Conservation (phyloP, 2,888 invertebrate genomes). For the Uropetala carovei region DNA sequence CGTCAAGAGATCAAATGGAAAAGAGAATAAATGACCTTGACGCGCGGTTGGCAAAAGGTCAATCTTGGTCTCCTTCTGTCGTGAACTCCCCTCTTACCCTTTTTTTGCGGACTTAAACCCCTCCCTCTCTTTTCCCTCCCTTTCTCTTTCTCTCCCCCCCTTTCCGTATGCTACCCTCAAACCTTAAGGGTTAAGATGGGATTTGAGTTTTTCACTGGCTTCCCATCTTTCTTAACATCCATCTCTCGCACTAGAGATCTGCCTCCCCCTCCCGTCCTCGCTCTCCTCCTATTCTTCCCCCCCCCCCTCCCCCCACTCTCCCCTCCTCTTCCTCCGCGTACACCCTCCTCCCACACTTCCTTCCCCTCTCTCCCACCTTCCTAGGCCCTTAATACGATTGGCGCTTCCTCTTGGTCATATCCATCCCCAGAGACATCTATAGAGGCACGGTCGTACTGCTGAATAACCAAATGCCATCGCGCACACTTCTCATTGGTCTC, state of each 20-base stretch:
- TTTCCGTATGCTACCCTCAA: not conserved
- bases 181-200: slow-evolving; percentile 56
- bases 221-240: slow-evolving; percentile 28
- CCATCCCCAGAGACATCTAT: too few species aligned
- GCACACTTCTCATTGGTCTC: too few species aligned
- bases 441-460: too few species aligned
- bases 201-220: slow-evolving; percentile 55
- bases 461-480: too few species aligned
- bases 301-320: too few species aligned
- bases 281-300: not conserved
- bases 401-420: not conserved
- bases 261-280: not conserved
- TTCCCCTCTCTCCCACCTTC: too few species aligned
- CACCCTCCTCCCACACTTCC: too few species aligned
- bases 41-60: not conserved
- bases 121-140: not conserved
- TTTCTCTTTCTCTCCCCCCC: slow-evolving; percentile 25
- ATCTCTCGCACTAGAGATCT: not conserved
- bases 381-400: not conserved
- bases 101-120: not conserved
- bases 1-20: not conserved
- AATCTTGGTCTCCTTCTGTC: not conserved
- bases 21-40: slow-evolving; percentile 14
- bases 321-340: not conserved
- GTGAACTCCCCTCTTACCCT: not conserved